phyloP scores from a whole-genome alignment of 2,797 vertebrate species.

The Acrossocheilus fasciatus region DNA sequence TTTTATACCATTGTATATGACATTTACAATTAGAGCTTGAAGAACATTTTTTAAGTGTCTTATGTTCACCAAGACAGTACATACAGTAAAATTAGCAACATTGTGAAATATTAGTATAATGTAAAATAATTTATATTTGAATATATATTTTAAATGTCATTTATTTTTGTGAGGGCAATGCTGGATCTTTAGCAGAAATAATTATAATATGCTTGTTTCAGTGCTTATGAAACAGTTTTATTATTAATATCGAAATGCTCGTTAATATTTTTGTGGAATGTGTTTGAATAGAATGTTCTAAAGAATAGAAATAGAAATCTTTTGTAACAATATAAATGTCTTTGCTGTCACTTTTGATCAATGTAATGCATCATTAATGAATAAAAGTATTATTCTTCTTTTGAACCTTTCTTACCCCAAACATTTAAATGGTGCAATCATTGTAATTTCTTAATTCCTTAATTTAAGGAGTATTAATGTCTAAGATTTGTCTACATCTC shows the following conservation, averaged over 20 bases:
- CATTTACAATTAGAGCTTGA: not conserved
- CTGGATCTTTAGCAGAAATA: not conserved
- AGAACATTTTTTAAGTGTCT: not conserved
- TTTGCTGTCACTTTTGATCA: not conserved
- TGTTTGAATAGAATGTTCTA: not conserved
- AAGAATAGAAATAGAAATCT: not conserved
- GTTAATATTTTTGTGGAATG: not conserved
- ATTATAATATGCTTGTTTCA: not conserved
- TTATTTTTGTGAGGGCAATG: not conserved
- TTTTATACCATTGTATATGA: not conserved
- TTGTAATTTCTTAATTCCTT: not conserved
- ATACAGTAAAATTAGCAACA: not conserved
- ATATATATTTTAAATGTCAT: not conserved
- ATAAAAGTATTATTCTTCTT: not conserved
- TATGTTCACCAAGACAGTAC: not conserved
- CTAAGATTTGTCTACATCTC: constrained; percentile 19
- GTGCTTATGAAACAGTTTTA: not conserved
- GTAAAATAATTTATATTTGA: not conserved
- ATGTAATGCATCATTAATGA: not conserved
- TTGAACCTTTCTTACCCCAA: no score
- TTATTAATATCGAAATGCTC: not conserved
- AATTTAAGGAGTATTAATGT: not conserved
- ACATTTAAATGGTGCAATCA: not conserved
- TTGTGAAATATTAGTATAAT: not conserved
- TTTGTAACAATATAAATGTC: not conserved